Conservation (phyloP, 2,113 vertebrate species). For the Illadopsis cleaveri region DNA sequence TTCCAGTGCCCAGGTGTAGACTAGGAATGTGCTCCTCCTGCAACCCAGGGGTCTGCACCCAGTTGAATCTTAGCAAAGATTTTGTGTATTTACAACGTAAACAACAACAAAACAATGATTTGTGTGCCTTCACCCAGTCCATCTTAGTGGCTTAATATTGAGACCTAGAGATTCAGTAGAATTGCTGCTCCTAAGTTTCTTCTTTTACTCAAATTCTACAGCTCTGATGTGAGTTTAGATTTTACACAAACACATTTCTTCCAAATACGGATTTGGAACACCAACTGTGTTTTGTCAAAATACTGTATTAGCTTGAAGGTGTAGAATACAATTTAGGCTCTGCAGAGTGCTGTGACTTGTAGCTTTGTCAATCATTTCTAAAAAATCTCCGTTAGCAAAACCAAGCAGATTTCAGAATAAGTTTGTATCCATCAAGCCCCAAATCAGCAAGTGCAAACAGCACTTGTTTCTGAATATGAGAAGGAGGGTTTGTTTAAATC, state of each 20-base stretch:
- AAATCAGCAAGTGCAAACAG: neutral
- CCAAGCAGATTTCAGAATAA: neutral
- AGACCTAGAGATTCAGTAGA: neutral
- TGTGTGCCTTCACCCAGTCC: neutral
- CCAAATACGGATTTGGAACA: neutral
- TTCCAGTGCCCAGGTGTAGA: neutral
- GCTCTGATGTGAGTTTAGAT: neutral
- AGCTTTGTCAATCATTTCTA: neutral
- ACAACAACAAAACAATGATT: neutral
- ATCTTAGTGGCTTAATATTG: neutral
- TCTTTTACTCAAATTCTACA: neutral
- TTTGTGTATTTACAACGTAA: neutral
- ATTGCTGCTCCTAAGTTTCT: neutral
- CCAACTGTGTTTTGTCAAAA: constrained; percentile 31
- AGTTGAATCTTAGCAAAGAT: neutral
- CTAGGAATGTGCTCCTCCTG: neutral
- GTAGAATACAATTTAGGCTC: neutral
- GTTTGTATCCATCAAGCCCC: neutral
- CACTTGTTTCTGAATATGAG: neutral
- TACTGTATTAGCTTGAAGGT: neutral
- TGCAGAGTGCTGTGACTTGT: neutral
- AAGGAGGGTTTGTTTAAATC: neutral
- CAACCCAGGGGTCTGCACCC: neutral
- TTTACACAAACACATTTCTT: neutral
- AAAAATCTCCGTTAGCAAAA: neutral